Base-by-base conservation (phyloP, 2,797 vertebrate species). In the Anguilla obscura region DNA sequence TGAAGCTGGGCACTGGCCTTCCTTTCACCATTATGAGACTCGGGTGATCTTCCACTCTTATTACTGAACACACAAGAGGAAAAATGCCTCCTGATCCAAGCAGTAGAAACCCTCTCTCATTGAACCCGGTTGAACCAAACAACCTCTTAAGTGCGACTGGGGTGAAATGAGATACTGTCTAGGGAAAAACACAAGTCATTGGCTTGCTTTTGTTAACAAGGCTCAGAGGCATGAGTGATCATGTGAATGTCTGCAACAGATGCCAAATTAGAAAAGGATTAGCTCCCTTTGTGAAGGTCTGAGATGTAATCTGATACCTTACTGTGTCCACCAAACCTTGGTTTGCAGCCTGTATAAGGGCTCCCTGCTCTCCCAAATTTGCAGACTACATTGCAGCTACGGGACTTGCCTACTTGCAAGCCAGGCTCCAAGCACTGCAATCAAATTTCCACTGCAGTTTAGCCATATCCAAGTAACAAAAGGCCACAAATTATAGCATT, bases 1-100 rank as follows among this genome's bases (percentile, higher is more conserved):
- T 94, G 60, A 27, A 74, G n/a, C 69, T 33, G 30, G 66, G 30
- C 69, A 66, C 9, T 66, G 63, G 24, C 8, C n/a, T 27, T 66
- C n/a, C 30, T 12, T 74, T 16, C 27, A 10, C 66, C 27, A 10
- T 12, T 74, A 1, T 33, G 10, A 27, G 66, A n/a, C 8, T 74
- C 30, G n/a, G n/a, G 27, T 30, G 30, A 74, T 74, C n/a, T 66
- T 66, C n/a, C 69, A 74, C 69, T 74, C 30, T 33, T 36, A 7
- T 30, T 27, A 74, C 27, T 33, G 69, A 66, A 12, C 21, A 66
- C 63, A 66, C 21, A 66, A 27, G 63, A 63, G 58, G 16, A 63
- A 63, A 63, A 63, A 40, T 63, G 21, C 4, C 58, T 63, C 58
- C 58, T 63, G 58, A 66, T 3, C 63, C 63, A 66, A 27, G 24